Evolutionary conservation across 2,888 invertebrate genomes (phyloP), one percentile per base, ranked within the genome.

Genomic region (Drosophila putrida): DNA sequence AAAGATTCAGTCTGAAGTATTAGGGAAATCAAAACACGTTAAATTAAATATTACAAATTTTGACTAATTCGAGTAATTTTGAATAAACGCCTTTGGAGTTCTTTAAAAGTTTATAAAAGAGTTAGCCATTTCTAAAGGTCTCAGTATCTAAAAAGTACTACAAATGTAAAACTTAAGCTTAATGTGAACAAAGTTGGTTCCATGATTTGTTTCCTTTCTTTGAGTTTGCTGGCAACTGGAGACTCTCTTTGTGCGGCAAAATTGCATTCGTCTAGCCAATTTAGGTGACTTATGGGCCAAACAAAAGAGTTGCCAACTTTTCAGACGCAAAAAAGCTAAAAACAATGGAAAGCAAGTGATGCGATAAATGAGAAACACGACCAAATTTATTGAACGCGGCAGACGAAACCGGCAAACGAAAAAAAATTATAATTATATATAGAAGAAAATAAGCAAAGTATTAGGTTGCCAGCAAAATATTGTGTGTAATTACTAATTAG

Each of bases 311-410:
- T 41, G 61, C 58, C 62, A 68, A 84, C 73, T 83, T 81, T 78
- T 28, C 75, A 75, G 85, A 76, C 80, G 54, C 58, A 59, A 39
- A 62, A 62, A 35, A 31, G 28, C 38, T 47, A 49, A 57, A 78
- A 75, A 84, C 82, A 82, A 82, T 83, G 75, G 78, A 15, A 41
- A 69, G 61, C 66, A 65, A 71, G 46, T 67, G 81, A 82, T 62
- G 73, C 74, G 64, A 67, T 63, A 79, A 81, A 72, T 70, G 67
- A 74, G 63, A 60, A 51, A 27, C 60, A 59, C 67, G 47, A 69
- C 50, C 63, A 63, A 63, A 44, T 44, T 55, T 51, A 51, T 60
- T 60, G 50, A 51, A 39, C 13, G 41, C 9, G 27, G 13, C 25
- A 11, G 35, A 44, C 36, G 10, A 51, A 51, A 60, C 28, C 31